These are phyloP conservation scores for Diorhabda sublineata DNA, from an alignment of 1,140 invertebrate species.

Conservation along the genomic window DNA sequence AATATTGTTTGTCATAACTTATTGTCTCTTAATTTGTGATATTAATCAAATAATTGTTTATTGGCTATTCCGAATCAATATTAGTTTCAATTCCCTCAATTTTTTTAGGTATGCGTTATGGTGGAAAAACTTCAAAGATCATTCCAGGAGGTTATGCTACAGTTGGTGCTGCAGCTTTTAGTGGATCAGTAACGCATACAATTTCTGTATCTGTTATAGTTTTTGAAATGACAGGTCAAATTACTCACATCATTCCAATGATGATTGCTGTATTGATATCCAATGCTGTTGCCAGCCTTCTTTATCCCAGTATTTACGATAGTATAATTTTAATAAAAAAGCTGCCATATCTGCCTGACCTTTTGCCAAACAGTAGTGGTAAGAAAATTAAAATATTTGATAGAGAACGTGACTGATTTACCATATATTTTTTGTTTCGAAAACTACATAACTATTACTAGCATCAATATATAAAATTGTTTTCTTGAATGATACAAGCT, in stretches of 20 bases:
- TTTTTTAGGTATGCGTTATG: conserved; percentile 66
- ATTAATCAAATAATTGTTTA: too few relatives aligned
- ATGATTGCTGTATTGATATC: conserved; percentile 93
- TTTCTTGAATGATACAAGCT: too few relatives aligned
- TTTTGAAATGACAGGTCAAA: conserved; percentile 89
- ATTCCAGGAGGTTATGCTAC: conserved; percentile 90
- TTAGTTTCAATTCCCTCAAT: not conserved
- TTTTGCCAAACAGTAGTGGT: conserved; percentile 76
- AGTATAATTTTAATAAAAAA: conserved; percentile 97
- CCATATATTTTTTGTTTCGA: not conserved
- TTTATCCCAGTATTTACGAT: conserved; percentile 97
- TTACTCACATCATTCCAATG: conserved; percentile 93
- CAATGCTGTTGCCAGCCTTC: conserved; percentile 86
- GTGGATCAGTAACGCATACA: conserved; percentile 94
- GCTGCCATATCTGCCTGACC: conserved; percentile 90
- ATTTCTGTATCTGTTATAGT: conserved; percentile 97
- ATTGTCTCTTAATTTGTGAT: too few relatives aligned
- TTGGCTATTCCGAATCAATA: too few relatives aligned
- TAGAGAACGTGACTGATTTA: too few relatives aligned
- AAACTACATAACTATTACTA: too few relatives aligned
- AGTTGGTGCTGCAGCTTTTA: conserved; percentile 91
- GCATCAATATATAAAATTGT: too few relatives aligned
- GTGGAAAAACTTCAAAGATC: conserved; percentile 77
- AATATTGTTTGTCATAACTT: too few relatives aligned
- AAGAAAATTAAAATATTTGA: conserved; percentile 9